phyloP scores from a whole-genome alignment of 2,888 invertebrate species.

The Cheilosia vernalis region DNA sequence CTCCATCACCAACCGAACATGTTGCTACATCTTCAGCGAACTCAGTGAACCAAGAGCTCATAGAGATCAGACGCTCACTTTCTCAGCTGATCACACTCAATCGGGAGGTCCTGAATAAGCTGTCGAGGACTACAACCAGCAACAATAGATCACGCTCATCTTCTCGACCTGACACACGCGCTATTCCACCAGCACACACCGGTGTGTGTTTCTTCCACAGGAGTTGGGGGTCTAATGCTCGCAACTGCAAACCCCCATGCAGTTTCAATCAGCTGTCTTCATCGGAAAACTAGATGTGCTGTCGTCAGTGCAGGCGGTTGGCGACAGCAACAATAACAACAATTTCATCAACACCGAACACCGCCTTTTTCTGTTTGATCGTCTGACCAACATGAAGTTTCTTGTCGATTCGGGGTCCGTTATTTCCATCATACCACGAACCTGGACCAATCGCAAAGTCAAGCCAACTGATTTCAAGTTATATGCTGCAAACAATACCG shows the following conservation, averaged over 20 bases:
- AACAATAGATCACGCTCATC: too few species aligned
- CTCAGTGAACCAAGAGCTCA: too few species aligned
- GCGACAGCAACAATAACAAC: background rate
- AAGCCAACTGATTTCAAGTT: background rate
- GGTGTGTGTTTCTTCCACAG: background rate
- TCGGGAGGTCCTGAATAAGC: background rate
- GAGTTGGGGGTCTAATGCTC: background rate
- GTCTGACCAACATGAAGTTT: too few species aligned
- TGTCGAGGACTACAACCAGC: background rate
- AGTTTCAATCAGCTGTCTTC: background rate
- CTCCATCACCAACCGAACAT: slow-evolving; percentile 6
- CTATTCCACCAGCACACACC: background rate
- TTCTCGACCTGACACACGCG: background rate
- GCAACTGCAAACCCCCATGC: too few species aligned
- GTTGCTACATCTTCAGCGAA: background rate
- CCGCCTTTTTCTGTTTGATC: background rate
- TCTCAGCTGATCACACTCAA: background rate
- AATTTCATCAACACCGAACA: background rate
- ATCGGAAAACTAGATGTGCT: slow-evolving; percentile 2
- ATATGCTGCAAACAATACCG: background rate
- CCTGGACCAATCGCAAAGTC: background rate
- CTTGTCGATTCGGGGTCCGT: background rate
- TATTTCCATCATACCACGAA: background rate
- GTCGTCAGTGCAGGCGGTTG: background rate
- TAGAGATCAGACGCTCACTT: too few species aligned